Conservation (phyloP, 2,888 invertebrate species). For the Sinhomidia bicolor region DNA sequence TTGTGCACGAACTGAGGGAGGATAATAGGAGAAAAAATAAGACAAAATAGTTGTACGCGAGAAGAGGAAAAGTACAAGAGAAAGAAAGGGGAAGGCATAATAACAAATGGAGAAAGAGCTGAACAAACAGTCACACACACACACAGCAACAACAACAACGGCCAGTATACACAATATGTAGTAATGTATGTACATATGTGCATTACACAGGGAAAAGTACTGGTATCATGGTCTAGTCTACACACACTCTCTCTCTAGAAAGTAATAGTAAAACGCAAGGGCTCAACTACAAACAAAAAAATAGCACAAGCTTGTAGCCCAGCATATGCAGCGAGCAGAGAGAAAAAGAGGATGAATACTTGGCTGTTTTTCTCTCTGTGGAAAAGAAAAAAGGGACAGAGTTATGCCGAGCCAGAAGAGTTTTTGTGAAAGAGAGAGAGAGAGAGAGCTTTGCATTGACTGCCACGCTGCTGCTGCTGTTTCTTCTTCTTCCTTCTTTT, state of each 20-base stretch:
- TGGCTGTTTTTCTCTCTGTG: not conserved
- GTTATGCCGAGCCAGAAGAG: not conserved
- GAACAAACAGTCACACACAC: slow-evolving; percentile 64
- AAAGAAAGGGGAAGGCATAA: slow-evolving; percentile 56
- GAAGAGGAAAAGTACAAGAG: slow-evolving; percentile 33
- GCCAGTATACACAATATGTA: not conserved
- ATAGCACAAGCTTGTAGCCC: not conserved
- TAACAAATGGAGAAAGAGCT: slow-evolving; percentile 63
- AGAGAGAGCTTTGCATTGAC: not conserved
- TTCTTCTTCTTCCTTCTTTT: slow-evolving; percentile 8
- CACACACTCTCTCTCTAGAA: too few species aligned
- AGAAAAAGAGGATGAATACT: not conserved
- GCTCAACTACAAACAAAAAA: slow-evolving; percentile 27
- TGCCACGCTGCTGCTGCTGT: not conserved
- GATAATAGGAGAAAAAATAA: slow-evolving; percentile 54
- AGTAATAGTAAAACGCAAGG: slow-evolving; percentile 4
- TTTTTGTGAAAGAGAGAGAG: too few species aligned
- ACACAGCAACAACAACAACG: slow-evolving; percentile 10
- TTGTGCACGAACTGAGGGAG: slow-evolving; percentile 13
- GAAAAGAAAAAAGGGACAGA: slow-evolving; percentile 24
- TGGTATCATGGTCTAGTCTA: slow-evolving; percentile 12
- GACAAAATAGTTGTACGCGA: slow-evolving; percentile 48
- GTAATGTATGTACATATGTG: too few species aligned
- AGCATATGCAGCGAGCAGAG: too few species aligned
- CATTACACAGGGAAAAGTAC: not conserved